phyloP scores from a whole-genome alignment of 2,113 vertebrate species.

The Potamarius usumacintae region DNA sequence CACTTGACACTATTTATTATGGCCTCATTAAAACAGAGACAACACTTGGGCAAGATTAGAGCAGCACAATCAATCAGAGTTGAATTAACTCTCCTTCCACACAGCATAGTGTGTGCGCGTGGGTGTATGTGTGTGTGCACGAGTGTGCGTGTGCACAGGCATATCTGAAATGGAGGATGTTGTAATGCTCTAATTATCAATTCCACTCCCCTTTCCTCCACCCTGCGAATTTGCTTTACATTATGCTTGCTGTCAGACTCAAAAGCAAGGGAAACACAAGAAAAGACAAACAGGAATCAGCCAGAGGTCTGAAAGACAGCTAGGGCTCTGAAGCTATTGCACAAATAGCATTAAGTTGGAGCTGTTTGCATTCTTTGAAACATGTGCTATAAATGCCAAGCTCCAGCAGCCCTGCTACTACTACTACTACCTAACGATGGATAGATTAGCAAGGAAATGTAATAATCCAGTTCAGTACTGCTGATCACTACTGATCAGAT shows the following conservation, averaged over 20 bases:
- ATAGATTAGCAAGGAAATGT: background rate
- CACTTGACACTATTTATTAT: conserved; percentile 63
- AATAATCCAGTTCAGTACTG: background rate
- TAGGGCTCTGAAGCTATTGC: conserved; percentile 9
- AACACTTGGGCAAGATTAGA: conserved; percentile 60
- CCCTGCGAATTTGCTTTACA: background rate
- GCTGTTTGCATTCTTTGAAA: conserved; percentile 5
- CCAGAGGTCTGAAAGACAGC: background rate
- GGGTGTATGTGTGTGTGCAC: background rate
- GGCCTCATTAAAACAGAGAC: conserved; percentile 67
- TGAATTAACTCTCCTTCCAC: conserved; percentile 57
- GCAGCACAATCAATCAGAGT: conserved; percentile 61
- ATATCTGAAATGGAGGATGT: background rate
- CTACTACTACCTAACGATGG: background rate
- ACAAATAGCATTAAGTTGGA: conserved; percentile 12
- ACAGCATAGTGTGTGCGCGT: background rate
- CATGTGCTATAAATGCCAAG: background rate
- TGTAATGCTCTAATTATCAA: conserved; percentile 17
- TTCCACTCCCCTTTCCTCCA: background rate
- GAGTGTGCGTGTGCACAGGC: background rate
- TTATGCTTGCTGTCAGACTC: conserved; percentile 1
- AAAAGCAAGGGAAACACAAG: conserved; percentile 14
- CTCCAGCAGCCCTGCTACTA: background rate
- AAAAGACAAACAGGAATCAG: conserved; percentile 6
- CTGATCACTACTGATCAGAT: background rate